Evolutionary conservation across 1,140 invertebrate species (phyloP), one percentile per base, ranked within the genome.

Genomic region (Diorhabda sublineata): DNA sequence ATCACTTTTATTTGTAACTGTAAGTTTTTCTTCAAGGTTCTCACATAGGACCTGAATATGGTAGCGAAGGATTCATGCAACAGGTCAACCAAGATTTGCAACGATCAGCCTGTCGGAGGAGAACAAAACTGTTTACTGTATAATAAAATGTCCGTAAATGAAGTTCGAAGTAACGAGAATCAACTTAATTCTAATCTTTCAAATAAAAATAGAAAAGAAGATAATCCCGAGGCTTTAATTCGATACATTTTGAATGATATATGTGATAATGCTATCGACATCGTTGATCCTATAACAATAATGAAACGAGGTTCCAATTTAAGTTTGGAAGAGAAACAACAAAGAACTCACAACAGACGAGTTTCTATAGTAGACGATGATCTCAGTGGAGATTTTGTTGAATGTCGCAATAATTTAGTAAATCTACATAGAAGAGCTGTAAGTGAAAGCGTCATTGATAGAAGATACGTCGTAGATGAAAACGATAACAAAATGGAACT

Each of bases 321-420:
- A 5, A 60, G 58, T 8, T 44, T 41, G 5, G 63, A 73, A 8
- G 69, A 73, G 26, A 69, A 67, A 45, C 9, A 61, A 2, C 5
- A 42, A 4, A 61, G 71, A 9, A 63, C 47, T 52, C 42, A 45
- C n/a, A 70, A 72, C 58, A 26, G 73, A 56, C 67, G 64, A 26
- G 71, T 70, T 8, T 71, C 73, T 2, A 70, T 75, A 42, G 60
- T 75, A 6, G 68, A 73, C 5, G 65, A 71, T 42, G 69, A 73
- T 26, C 61, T 66, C 58, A 61, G 68, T 43, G 45, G 61, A 9
- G 41, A 58, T 26, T 26, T 26, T 26, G 45, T 70, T 43, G 73
- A 75, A 47, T 71, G 69, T 65, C 58, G 61, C 11, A 73, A 73
- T 61, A 58, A 59, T 44, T 71, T 67, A 26, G 67, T 69, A 42